Base-by-base conservation (phyloP, 2,888 invertebrate species). In the Aporophyla lueneburgensis region DNA sequence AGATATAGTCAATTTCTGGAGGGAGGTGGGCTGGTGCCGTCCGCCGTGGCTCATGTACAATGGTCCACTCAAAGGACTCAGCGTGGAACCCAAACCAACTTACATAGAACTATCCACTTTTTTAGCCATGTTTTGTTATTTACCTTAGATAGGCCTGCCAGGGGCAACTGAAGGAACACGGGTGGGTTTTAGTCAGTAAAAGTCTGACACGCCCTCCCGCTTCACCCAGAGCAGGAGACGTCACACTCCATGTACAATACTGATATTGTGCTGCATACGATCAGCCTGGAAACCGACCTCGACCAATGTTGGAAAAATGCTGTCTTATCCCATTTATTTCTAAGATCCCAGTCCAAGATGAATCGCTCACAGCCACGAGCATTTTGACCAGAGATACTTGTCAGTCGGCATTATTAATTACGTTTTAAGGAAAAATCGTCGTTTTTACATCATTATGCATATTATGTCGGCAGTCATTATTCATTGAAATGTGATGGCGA, bases 351-450 rank as follows among this genome's bases (percentile, higher is more conserved):
- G 49, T 46, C 14, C 56, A 86, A 86, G 87, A 89, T 89, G 78
- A 87, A 89, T 87, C 76, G 78, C 74, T 73, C 70, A 73, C 68
- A 80, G 77, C 72, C 58, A 74, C 79, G 88, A 83, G 81, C 86
- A 79, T 89, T 82, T 71, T 83, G 85, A 86, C 87, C 85, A 81
- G 74, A 82, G 78, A 86, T 82, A 87, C 88, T 89, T 87, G 89
- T 89, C 88, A 78, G 72, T 73, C 65, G 49, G 63, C 62, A 82
- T 84, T 84, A 88, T 89, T 89, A 87, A 88, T 89, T 88, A 86
- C 77, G 71, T 84, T 78, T 74, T 58, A 68, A 76, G 68, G 71
- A 74, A 83, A 81, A 78, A 76, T 71, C 62, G 58, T 71, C 71
- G 58, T 65, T 72, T 78, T 81, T 58, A 71, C 71, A 75, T 85